phyloP scores from a whole-genome alignment of 2,888 invertebrate genomes.

The Catocala sponsa region DNA sequence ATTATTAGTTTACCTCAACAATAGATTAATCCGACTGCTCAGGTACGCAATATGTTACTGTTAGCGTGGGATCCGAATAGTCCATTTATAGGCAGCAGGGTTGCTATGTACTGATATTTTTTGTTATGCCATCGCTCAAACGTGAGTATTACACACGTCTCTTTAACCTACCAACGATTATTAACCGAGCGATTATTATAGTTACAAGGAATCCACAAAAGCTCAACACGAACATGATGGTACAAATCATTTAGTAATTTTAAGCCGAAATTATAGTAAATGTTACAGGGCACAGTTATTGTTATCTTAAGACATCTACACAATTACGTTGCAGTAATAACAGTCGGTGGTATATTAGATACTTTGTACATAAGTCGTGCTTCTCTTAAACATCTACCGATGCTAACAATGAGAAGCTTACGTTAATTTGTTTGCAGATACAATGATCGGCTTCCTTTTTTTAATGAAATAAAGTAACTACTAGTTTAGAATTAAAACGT shows the following conservation, averaged over 20 bases:
- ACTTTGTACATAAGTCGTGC: slow-evolving; percentile 22
- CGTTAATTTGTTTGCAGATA: not conserved
- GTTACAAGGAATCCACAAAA: slow-evolving; percentile 59
- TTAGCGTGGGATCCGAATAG: slow-evolving; percentile 75
- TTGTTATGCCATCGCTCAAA: slow-evolving; percentile 79
- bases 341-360: slow-evolving; percentile 56
- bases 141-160: slow-evolving; percentile 78
- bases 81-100: slow-evolving; percentile 82
- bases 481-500: no score
- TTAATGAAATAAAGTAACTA: no score
- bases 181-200: slow-evolving; percentile 62
- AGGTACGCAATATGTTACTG: slow-evolving; percentile 73
- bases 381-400: not conserved
- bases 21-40: slow-evolving; percentile 66
- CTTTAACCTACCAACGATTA: slow-evolving; percentile 66
- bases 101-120: slow-evolving; percentile 77
- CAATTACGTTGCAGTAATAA: slow-evolving; percentile 68
- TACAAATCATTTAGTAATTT: slow-evolving; percentile 72
- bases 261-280: slow-evolving; percentile 72
- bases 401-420: not conserved
- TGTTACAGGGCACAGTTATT: slow-evolving; percentile 58
- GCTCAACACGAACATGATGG: slow-evolving; percentile 67
- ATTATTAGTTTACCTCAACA: slow-evolving; percentile 42
- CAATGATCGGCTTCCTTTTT: no score
- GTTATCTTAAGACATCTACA: slow-evolving; percentile 62